Evolutionary conservation across 2,797 vertebrate genomes (phyloP), one percentile per base, ranked within the genome.

Genomic region (Heterohyrax brucei): DNA sequence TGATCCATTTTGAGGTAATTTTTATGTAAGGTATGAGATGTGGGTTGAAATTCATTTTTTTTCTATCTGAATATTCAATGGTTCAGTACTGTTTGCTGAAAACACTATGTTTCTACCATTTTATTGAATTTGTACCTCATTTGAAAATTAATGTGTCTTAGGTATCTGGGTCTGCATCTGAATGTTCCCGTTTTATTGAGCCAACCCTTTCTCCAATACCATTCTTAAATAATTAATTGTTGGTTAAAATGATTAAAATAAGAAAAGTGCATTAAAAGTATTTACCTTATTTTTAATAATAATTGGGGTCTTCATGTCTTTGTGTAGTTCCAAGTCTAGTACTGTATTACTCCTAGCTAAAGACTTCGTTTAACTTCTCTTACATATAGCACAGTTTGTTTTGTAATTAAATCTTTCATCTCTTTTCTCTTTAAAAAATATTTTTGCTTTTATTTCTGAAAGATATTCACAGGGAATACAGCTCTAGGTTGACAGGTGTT

Each of bases 401-500:
- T 66, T 68, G 48, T 66, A 39, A 56, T 66, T 44, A 80, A 80
- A 33, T 77, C 66, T 81, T 46, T 85, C 33, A 30, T 7, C 10
- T 73, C 61, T 86, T 86, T 44, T 33, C 46, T n/a, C 9, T 79
- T 53, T 95, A 56, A 78, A 82, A 82, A 59, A 24, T 24, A 46
- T n/a, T 19, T 44, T 64, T n/a, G n/a, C 64, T n/a, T 92, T 83
- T 73, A 64, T 84, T 79, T 89, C 72, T 73, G 53, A 72, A 44
- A 70, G 22, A n/a, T 59, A 3, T 10, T 92, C n/a, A 79, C 81
- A 66, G 26, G 48, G 1, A 46, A 30, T 56, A 44, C 53, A 79
- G 72, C 64, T 85, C 85, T 79, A 44, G 62, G 56, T 33, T 78
- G 79, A 26, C 12, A 50, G 24, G 33, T 56, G 7, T 4, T 10